Evolutionary conservation across 2,113 vertebrate genomes (phyloP), one percentile per base, ranked within the genome.

Genomic region (Alligator mississippiensis): DNA sequence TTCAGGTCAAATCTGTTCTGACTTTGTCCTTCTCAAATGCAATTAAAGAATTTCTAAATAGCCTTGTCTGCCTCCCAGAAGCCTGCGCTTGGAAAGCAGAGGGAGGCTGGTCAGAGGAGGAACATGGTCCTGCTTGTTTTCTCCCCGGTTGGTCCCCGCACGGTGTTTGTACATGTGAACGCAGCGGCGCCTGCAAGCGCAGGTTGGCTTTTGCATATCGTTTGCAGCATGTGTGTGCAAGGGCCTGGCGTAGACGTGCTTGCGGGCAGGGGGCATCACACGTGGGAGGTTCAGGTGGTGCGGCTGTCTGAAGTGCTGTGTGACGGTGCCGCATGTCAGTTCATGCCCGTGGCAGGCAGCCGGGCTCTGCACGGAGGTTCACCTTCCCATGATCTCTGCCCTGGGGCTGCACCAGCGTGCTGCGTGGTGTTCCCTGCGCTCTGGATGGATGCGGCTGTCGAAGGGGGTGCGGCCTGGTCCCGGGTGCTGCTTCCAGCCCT

Each of bases 241-340:
- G 47, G 47, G 47, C 47, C 47, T 47, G 47, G 89, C 80, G 85
- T 91, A 92, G 74, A 83, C 62, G 21, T 93, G 47, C 47, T 94
- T 91, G 82, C 75, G 62, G 79, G 93, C 75, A 72, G 79, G 93
- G 83, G 82, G 2, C 75, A 93, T 77, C 90, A 87, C 70, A 90
- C 34, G 2, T 75, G 34, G 74, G 55, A 68, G 68, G 55, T 83
- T 78, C 27, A 24, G 83, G 85, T 90, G 84, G 90, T 47, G 47
- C 47, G 47, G 47, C 47, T 47, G 47, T 47, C 47, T 47, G 47
- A 47, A 47, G 47, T 47, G 47, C 47, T 47, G 82, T 66, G 74
- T 79, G 74, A 89, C 8, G 47, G 47, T 47, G 47, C 7, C 7
- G 47, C 47, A 47, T 3, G 47, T 47, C 47, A 47, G 47, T 47